Conservation (phyloP, 2,797 vertebrate genomes). For the Spea hammondii region DNA sequence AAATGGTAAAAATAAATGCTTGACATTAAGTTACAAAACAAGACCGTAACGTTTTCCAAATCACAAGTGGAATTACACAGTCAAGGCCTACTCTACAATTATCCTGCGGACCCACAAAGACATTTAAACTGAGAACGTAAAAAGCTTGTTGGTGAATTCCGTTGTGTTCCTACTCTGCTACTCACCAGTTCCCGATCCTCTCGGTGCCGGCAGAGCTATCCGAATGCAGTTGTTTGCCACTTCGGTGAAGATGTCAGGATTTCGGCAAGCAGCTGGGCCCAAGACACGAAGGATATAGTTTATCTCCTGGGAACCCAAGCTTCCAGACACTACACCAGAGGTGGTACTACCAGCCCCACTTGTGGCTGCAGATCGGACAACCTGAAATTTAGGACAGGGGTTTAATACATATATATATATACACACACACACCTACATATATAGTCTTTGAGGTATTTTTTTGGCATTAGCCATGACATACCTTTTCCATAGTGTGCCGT, state of each 20-base stretch:
- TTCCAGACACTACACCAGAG: constrained; percentile 93
- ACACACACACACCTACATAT: neutral
- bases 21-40: neutral
- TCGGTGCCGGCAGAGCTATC: constrained; percentile 91
- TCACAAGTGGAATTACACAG: too few relatives aligned
- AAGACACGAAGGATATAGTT: constrained; percentile 93
- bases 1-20: neutral
- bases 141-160: neutral
- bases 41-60: too few relatives aligned
- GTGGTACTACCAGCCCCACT: constrained; percentile 95
- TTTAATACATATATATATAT: neutral
- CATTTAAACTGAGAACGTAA: neutral
- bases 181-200: constrained; percentile 90
- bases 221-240: constrained; percentile 91
- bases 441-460: neutral
- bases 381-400: constrained; percentile 63
- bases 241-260: constrained; percentile 90
- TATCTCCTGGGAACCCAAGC: constrained; percentile 91
- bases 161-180: neutral
- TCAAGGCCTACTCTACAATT: too few relatives aligned
- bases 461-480: constrained; percentile 47
- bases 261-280: constrained; percentile 90
- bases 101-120: neutral
- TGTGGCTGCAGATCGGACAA: constrained; percentile 92
- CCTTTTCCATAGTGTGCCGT: constrained; percentile 97